A percentile compares a stretch with the other conserved stretches of the same genome.
Evolutionary conservation across 1,140 invertebrate genomes (phyloP).

Genomic region (Diplogasteroides magnus): DNA sequence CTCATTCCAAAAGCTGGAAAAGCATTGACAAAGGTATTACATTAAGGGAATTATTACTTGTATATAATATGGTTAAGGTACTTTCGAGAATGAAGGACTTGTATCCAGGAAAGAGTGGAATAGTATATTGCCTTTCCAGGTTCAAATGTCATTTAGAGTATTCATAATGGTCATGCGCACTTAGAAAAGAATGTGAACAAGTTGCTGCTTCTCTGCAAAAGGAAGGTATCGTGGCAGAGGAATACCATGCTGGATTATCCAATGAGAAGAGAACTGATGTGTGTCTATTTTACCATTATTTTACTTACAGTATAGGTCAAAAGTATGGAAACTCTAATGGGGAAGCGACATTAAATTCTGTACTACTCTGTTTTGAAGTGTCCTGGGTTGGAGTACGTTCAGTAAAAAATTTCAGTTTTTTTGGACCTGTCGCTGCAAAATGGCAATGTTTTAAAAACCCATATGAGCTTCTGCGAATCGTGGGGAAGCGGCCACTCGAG

Average conservation of each 20-base stretch:
- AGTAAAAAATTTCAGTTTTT: too few species aligned
- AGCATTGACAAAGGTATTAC: slow-evolving; percentile 67
- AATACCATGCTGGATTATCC: slow-evolving; percentile 67
- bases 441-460: too few species aligned
- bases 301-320: too few species aligned
- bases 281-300: background rate
- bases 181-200: slow-evolving; percentile 64
- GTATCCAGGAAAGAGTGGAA: slow-evolving; percentile 71
- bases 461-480: too few species aligned
- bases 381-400: too few species aligned
- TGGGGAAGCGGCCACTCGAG: too few species aligned
- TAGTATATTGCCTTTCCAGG: slow-evolving; percentile 88
- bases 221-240: slow-evolving; percentile 61
- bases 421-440: too few species aligned
- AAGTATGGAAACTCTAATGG: too few species aligned
- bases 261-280: slow-evolving; percentile 57
- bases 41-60: background rate
- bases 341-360: too few species aligned
- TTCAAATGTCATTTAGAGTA: background rate
- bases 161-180: background rate
- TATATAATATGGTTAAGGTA: background rate
- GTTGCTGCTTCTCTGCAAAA: slow-evolving; percentile 62
- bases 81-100: slow-evolving; percentile 66
- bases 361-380: too few species aligned
- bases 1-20: slow-evolving; percentile 67